These are phyloP conservation scores for Dolichoris vasculosae DNA, from an alignment of 1,140 invertebrate species.

Conservation along the genomic window DNA sequence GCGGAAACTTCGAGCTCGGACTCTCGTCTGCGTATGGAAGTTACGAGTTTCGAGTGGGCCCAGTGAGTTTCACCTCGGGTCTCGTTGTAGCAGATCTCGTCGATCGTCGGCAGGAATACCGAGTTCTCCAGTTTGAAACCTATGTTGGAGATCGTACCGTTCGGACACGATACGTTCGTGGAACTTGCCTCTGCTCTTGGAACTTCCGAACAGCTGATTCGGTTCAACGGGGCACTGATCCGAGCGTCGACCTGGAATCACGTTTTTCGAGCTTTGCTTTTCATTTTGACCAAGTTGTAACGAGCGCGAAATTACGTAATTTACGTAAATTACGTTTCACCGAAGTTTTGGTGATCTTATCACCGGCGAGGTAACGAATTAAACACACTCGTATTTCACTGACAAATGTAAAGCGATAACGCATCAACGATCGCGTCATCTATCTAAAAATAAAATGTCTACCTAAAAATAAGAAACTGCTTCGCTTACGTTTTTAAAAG, in stretches of 20 bases:
- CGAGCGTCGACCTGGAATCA: background rate
- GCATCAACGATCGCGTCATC: background rate
- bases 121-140: background rate
- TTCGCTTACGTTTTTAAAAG: background rate
- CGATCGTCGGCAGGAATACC: conserved; percentile 12
- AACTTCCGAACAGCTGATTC: background rate
- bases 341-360: background rate
- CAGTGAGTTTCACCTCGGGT: conserved; percentile 27
- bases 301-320: too few species aligned
- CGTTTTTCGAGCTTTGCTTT: background rate
- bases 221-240: conserved; percentile 2
- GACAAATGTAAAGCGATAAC: background rate
- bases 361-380: background rate
- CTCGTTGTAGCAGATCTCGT: conserved; percentile 41
- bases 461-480: background rate
- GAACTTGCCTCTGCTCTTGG: background rate
- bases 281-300: too few species aligned
- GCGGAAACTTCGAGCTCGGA: background rate
- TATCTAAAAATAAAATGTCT: background rate
- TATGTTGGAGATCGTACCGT: conserved; percentile 18
- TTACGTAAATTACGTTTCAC: too few species aligned
- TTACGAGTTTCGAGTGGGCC: conserved; percentile 6
- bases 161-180: background rate
- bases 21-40: background rate
- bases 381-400: background rate